Base-by-base conservation (phyloP, 2,113 vertebrate genomes). In the Percopsis transmontana region DNA sequence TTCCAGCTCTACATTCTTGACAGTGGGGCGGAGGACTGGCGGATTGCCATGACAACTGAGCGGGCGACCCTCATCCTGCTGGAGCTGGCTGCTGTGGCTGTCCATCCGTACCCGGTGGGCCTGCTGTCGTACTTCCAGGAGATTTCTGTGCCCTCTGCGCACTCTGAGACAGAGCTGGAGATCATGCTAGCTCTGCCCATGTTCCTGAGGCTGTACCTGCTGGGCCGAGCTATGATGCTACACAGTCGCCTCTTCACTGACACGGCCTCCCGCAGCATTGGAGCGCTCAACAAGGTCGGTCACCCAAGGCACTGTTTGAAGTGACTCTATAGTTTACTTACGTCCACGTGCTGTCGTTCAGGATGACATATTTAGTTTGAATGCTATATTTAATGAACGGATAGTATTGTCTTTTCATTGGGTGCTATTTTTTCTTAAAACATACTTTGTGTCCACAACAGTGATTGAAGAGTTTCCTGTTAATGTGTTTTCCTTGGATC, bases 241-340 rank as follows among this genome's bases (percentile, higher is more conserved):
- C 96, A 98, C 90, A 97, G 95, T 90, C 94, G 94, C 41, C 93
- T 97, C 74, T 97, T 97, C 90, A 97, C 95, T 0, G 95, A 97
- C 63, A 96, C 96, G 5, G 96, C 96, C 0, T 96, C 94, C 0
- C 94, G 96, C 74, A 97, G 95, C 91, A 97, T 98, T 10, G 96
- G 96, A 0, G 96, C 96, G 0, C 94, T 98, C 68, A 97, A 97
- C 89, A 97, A 96, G 89, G 94, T 98, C 77, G 92, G 62, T 62
- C 63, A 21, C 45, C 55, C 19, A 0, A 15, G 41, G 19, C 58
- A 20, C 19, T 20, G 48, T n/a, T n/a, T n/a, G n/a, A n/a, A n/a
- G n/a, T n/a, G 47, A 18, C 15, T 3, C 47, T 50, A 5, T 50
- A 16, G n/a, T 15, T 50, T 19, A 9, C 47, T 50, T 33, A 33